A percentile compares a stretch with the other conserved stretches of the same genome.
These are phyloP conservation scores for Zaprionus bogoriensis DNA, from an alignment of 2,888 invertebrate genomes.

Conservation along the genomic window DNA sequence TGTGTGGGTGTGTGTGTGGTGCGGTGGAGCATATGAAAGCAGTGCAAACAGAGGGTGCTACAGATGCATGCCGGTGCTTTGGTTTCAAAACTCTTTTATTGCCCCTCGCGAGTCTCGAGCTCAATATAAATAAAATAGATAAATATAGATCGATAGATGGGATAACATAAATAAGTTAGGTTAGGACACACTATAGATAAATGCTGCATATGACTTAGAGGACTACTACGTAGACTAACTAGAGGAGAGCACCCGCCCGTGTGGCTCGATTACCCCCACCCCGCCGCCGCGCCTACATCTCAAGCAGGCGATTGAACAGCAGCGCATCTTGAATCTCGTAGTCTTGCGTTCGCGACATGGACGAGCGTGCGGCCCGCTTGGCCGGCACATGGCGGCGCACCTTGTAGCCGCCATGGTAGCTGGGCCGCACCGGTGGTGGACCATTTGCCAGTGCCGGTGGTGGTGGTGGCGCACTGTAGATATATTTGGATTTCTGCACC, in stretches of 20 bases:
- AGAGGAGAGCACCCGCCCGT: slow-evolving; percentile 8
- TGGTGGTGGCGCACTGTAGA: slow-evolving; percentile 72
- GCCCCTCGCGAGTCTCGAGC: slow-evolving; percentile 27
- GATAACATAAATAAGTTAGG: slow-evolving; percentile 66
- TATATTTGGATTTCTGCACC: slow-evolving; percentile 78
- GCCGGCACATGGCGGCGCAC: slow-evolving; percentile 65
- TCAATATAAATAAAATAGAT: slow-evolving; percentile 33
- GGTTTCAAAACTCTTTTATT: slow-evolving; percentile 55
- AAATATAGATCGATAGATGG: slow-evolving; percentile 12
- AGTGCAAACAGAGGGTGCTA: slow-evolving; percentile 50
- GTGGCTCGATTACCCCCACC: background rate
- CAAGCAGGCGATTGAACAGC: slow-evolving; percentile 73
- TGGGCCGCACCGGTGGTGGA: slow-evolving; percentile 33
- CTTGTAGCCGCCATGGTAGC: slow-evolving; percentile 63
- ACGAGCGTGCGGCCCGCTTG: slow-evolving; percentile 15
- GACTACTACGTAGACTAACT: slow-evolving; percentile 49
- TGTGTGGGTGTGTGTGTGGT: background rate
- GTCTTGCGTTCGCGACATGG: slow-evolving; percentile 53
- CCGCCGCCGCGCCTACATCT: slow-evolving; percentile 36
- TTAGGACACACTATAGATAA: slow-evolving; percentile 45
- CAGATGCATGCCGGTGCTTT: slow-evolving; percentile 64
- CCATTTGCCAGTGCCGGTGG: too few relatives aligned
- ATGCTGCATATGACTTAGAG: slow-evolving; percentile 77
- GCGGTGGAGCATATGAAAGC: slow-evolving; percentile 32
- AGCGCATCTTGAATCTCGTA: slow-evolving; percentile 75